A percentile compares a stretch with the other conserved stretches of the same genome.
These are phyloP conservation scores for Tachysurus fulvidraco DNA, from an alignment of 2,113 vertebrate species.

Conservation along the genomic window DNA sequence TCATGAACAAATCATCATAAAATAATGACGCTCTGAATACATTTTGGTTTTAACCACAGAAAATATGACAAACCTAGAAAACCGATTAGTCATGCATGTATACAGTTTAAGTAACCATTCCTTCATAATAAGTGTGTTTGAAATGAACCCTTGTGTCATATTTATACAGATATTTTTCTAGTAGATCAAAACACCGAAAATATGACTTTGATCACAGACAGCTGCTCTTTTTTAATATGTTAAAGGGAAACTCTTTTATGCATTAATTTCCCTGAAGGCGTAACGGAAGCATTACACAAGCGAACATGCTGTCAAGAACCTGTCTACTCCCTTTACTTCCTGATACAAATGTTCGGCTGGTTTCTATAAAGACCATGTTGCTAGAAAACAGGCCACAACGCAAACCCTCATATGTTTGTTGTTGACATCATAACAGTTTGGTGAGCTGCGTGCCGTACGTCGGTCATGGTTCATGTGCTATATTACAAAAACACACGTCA, in stretches of 20 bases:
- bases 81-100: not conserved
- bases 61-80: not conserved
- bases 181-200: conserved; percentile 12
- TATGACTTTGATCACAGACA: not conserved
- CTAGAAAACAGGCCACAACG: conserved; percentile 31
- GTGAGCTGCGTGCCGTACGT: conserved; percentile 13
- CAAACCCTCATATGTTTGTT: conserved; percentile 39
- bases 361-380: conserved; percentile 32
- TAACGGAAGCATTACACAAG: conserved; percentile 43
- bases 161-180: not conserved
- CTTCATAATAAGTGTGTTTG: not conserved
- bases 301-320: conserved; percentile 31
- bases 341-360: conserved; percentile 28
- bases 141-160: not conserved
- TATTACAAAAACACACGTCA: conserved; percentile 35
- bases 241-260: conserved; percentile 16
- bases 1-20: not conserved
- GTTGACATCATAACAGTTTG: conserved; percentile 51
- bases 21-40: not conserved
- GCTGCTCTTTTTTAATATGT: conserved; percentile 24
- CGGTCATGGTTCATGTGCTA: conserved; percentile 3
- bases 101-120: not conserved
- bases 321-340: conserved; percentile 34
- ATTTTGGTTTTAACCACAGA: not conserved
- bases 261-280: conserved; percentile 38